A percentile compares a stretch with the other conserved stretches of the same genome.
phyloP scores from a whole-genome alignment of 2,113 vertebrate species.

The Vimba vimba region DNA sequence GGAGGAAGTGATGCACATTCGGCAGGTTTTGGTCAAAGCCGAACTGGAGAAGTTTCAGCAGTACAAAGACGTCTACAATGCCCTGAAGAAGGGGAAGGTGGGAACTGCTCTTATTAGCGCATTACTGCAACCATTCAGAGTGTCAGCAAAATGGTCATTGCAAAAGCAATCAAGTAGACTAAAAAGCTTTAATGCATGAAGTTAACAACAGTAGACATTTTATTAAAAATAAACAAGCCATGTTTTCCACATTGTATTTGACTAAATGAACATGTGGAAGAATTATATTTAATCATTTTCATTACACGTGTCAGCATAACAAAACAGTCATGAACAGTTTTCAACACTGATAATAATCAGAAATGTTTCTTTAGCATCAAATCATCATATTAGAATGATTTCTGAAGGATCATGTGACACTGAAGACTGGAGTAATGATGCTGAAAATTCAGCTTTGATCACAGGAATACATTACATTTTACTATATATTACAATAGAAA shows the following conservation, averaged over 20 bases:
- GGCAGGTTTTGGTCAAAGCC: slow-evolving; percentile 96
- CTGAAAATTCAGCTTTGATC: not conserved
- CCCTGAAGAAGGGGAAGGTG: slow-evolving; percentile 99
- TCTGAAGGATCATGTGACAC: not conserved
- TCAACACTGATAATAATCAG: not conserved
- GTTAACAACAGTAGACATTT: not conserved
- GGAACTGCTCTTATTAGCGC: not conserved
- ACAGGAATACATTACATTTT: not conserved
- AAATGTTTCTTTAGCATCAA: not conserved
- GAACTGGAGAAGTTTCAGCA: slow-evolving; percentile 99
- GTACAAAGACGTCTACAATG: slow-evolving; percentile 95
- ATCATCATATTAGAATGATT: not conserved
- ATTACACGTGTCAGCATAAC: no score
- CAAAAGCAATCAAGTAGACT: not conserved
- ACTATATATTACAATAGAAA: not conserved
- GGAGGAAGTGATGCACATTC: slow-evolving; percentile 99
- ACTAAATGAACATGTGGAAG: no score
- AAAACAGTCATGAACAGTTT: not conserved
- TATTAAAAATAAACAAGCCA: not conserved
- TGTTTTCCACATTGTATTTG: no score
- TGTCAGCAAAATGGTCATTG: not conserved
- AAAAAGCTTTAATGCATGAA: not conserved
- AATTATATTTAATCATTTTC: no score
- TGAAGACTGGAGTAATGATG: not conserved
- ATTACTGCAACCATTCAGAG: not conserved